phyloP scores from a whole-genome alignment of 2,888 invertebrate genomes.

The Adela reaumurella region DNA sequence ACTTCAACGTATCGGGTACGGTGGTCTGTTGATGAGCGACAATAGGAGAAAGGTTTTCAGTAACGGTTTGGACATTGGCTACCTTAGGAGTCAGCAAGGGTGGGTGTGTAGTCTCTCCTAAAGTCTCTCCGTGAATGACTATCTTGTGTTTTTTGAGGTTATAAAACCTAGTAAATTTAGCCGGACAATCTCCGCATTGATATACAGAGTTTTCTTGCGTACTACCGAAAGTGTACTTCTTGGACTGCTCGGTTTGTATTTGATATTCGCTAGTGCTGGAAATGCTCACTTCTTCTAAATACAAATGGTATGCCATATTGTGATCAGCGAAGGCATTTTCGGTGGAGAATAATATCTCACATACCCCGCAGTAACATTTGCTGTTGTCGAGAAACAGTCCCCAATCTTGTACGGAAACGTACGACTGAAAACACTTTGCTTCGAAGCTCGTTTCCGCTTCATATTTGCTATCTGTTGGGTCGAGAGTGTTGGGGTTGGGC shows the following conservation, averaged over 20 bases:
- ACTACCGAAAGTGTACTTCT: not conserved
- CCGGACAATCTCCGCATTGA: not conserved
- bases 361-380: conserved; percentile 20
- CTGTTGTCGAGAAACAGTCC: conserved; percentile 14
- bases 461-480: conserved; percentile 3
- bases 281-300: conserved; percentile 16
- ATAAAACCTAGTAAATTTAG: not conserved
- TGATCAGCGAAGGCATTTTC: conserved; percentile 24
- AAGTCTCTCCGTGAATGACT: not conserved
- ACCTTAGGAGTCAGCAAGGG: too few relatives aligned
- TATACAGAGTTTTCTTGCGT: not conserved
- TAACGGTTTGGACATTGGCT: not conserved
- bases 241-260: not conserved
- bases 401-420: conserved; percentile 23
- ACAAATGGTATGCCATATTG: conserved; percentile 25
- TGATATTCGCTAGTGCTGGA: not conserved
- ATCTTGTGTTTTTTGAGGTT: not conserved
- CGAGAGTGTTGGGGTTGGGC: not conserved
- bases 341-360: conserved; percentile 24
- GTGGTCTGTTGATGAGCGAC: not conserved
- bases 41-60: not conserved
- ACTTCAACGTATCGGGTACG: conserved; percentile 11
- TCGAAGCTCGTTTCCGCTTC: too few relatives aligned
- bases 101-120: not conserved
- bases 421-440: conserved; percentile 6